Percentiles rank a stretch among this genome's conserved stretches.
Conservation (phyloP, 2,113 vertebrate genomes). For the Chaetodon auriga region DNA sequence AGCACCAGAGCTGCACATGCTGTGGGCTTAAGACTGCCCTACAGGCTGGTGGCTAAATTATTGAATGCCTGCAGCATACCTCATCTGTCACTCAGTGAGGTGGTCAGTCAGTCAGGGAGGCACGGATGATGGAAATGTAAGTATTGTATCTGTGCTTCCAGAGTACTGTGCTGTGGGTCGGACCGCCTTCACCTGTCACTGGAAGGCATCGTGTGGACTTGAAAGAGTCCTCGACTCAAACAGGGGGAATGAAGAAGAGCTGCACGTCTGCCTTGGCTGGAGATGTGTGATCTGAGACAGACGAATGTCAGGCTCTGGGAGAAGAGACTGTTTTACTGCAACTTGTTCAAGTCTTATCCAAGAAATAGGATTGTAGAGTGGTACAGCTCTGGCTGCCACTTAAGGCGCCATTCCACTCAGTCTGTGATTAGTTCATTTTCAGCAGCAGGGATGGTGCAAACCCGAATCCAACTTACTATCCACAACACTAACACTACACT, state of each 20-base stretch:
- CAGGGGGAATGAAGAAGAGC: slow-evolving; percentile 44
- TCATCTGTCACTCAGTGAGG: slow-evolving; percentile 66
- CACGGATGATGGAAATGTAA: slow-evolving; percentile 58
- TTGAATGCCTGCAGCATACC: slow-evolving; percentile 72
- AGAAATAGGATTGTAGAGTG: slow-evolving; percentile 20
- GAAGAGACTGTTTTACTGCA: slow-evolving; percentile 37
- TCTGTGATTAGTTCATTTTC: no score
- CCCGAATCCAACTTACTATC: no score
- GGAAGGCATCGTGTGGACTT: slow-evolving; percentile 43
- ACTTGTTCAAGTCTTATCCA: slow-evolving; percentile 23
- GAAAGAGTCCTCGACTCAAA: slow-evolving; percentile 55
- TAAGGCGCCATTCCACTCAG: background rate
- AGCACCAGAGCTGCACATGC: slow-evolving; percentile 44
- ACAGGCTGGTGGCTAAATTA: slow-evolving; percentile 76
- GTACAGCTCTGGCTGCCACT: slow-evolving; percentile 13
- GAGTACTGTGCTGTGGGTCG: slow-evolving; percentile 30
- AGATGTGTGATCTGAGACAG: slow-evolving; percentile 48
- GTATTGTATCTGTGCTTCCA: slow-evolving; percentile 45
- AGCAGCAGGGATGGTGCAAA: no score
- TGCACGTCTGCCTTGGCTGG: slow-evolving; percentile 34
- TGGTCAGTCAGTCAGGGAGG: slow-evolving; percentile 54
- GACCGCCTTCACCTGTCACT: slow-evolving; percentile 64
- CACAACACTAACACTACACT: no score
- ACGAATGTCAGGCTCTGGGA: slow-evolving; percentile 57
- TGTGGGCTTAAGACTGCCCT: slow-evolving; percentile 40